Evolutionary conservation across 1,140 invertebrate genomes (phyloP).

Genomic region (Penaeus vannamei): DNA sequence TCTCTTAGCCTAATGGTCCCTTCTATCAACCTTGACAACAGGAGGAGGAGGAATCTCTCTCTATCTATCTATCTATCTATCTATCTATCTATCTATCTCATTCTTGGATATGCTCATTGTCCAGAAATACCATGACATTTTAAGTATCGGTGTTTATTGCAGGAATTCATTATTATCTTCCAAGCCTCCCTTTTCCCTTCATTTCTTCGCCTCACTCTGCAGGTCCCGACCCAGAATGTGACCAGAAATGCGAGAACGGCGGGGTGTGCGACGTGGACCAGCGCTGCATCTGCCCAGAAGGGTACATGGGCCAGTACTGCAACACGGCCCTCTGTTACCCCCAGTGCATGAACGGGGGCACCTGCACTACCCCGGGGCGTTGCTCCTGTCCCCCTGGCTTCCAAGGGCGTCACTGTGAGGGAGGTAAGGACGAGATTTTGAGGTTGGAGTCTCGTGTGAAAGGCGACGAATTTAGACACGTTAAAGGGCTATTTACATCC

Average conservation of each 20-base stretch:
- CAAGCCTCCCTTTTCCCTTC: background rate
- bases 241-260: constrained; percentile 87
- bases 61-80: background rate
- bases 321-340: constrained; percentile 91
- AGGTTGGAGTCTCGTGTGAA: background rate
- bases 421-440: constrained; percentile 76
- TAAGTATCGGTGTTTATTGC: too few species aligned
- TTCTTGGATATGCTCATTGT: background rate
- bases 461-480: background rate
- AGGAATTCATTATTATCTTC: too few species aligned
- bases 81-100: background rate
- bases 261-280: constrained; percentile 86
- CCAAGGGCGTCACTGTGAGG: constrained; percentile 93
- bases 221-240: constrained; percentile 90
- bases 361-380: constrained; percentile 87
- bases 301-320: constrained; percentile 91
- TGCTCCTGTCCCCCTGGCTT: constrained; percentile 90
- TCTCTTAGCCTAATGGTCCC: too few species aligned
- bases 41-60: constrained; percentile 31
- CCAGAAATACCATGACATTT: too few species aligned
- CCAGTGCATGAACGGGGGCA: constrained; percentile 92
- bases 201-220: constrained; percentile 49
- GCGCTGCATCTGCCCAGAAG: constrained; percentile 88
- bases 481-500: background rate
- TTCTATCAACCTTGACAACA: too few species aligned